Evolutionary conservation across 1,140 invertebrate genomes (phyloP), one percentile per base, ranked within the genome.

Genomic region (Trachelipus rathkii): DNA sequence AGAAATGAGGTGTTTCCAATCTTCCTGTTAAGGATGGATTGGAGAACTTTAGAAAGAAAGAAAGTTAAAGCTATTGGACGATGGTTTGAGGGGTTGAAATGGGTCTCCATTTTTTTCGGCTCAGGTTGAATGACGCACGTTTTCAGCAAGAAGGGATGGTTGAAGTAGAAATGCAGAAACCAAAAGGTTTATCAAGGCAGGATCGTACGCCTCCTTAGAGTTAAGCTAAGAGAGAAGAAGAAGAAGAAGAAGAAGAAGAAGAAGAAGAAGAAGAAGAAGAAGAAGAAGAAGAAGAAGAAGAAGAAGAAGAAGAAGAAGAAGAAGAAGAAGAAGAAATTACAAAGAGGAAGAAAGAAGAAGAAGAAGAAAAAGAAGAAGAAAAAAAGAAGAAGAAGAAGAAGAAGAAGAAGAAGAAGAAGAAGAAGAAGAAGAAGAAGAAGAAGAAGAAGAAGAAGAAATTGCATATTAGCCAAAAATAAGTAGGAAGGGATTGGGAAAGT

Each of bases 271-370:
- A 53, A 53, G 50, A 53, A 53, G 50, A 53, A 53, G 50, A 53
- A 53, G 50, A 53, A 53, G 50, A 53, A 53, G 50, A 53, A 53
- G 50, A 53, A 53, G 50, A 53, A 53, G 50, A 53, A 53, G 50
- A 53, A 53, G 50, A 53, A 53, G 50, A 53, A 53, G 50, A 53
- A 53, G 50, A 53, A 53, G 50, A 53, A 53, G 68, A 33, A 70
- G 68, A 33, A 70, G n/a, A 19, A 70, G n/a, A 53, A 53, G 50
- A 53, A 53, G 50, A 53, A 53, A n/a, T n/a, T n/a, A n/a, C n/a
- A n/a, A n/a, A n/a, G n/a, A n/a, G n/a, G n/a, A n/a, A n/a, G n/a
- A n/a, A n/a, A 53, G 50, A 53, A 53, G 10, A 10, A 10, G 21
- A 10, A 70, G 21, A n/a, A 21, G 24, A 70, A 33, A 21, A 21